phyloP scores from a whole-genome alignment of 1,140 invertebrate genomes.

The Drosophila carrolli region DNA sequence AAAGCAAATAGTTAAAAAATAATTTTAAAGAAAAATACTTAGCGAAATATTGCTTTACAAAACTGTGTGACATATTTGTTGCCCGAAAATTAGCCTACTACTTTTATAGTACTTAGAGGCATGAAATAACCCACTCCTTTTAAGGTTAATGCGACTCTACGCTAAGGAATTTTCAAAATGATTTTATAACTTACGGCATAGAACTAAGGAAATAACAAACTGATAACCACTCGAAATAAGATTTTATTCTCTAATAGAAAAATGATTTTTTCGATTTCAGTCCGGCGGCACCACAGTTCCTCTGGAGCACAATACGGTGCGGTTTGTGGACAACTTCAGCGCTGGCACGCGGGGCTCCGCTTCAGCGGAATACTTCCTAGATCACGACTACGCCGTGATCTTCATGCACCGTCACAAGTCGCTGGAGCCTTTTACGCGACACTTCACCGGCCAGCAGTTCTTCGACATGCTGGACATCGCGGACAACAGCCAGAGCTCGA shows the following conservation, averaged over 20 bases:
- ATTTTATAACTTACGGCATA: too few species aligned
- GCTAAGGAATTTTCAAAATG: too few species aligned
- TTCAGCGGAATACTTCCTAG: conserved; percentile 97
- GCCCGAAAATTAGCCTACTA: too few species aligned
- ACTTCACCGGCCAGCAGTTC: conserved; percentile 92
- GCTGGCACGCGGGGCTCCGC: conserved; percentile 96
- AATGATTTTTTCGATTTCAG: conserved; percentile 82
- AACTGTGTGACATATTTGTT: too few species aligned
- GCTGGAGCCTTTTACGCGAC: conserved; percentile 94
- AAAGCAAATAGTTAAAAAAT: too few species aligned
- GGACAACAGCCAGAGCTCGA: conserved; percentile 86
- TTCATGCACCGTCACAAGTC: conserved; percentile 93
- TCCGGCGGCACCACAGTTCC: conserved; percentile 98
- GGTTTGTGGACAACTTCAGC: conserved; percentile 99
- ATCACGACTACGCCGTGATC: conserved; percentile 91
- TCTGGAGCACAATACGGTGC: conserved; percentile 97
- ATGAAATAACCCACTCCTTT: too few species aligned
- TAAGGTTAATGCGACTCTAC: too few species aligned
- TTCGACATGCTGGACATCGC: conserved; percentile 92
- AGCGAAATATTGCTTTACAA: too few species aligned
- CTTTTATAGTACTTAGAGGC: too few species aligned
- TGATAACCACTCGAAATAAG: too few species aligned
- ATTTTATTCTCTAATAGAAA: not conserved
- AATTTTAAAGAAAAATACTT: too few species aligned
- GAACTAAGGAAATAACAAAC: too few species aligned